Conservation (phyloP, 2,888 invertebrate species). For the Acronicta leporina region DNA sequence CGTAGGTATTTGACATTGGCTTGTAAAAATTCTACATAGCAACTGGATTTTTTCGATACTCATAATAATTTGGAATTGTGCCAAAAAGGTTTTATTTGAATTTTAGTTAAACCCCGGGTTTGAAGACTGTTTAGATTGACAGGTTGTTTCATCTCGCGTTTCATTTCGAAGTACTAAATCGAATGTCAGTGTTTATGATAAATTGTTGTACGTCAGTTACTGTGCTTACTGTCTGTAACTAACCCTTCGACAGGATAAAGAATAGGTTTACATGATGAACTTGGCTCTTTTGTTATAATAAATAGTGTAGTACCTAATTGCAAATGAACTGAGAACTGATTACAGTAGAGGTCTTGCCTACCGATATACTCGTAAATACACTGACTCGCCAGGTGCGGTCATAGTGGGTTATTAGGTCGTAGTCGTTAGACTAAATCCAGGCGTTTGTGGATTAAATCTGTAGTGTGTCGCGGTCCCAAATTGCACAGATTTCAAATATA, state of each 20-base stretch:
- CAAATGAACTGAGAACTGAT: not conserved
- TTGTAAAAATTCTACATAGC: slow-evolving; percentile 48
- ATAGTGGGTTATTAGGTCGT: not conserved
- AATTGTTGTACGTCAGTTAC: slow-evolving; percentile 16
- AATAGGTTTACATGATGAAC: slow-evolving; percentile 7
- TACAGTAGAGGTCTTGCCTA: too few relatives aligned
- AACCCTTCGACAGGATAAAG: not conserved
- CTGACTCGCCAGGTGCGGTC: too few relatives aligned
- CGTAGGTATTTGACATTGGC: slow-evolving; percentile 52
- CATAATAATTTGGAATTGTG: slow-evolving; percentile 30
- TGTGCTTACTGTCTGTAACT: not conserved
- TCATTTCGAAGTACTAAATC: slow-evolving; percentile 27
- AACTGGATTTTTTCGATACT: slow-evolving; percentile 22
- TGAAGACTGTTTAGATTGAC: slow-evolving; percentile 30
- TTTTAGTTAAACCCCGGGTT: slow-evolving; percentile 3
- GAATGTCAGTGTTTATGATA: slow-evolving; percentile 28
- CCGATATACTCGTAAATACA: too few relatives aligned
- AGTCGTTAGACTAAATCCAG: not conserved
- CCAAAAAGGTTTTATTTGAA: slow-evolving; percentile 30
- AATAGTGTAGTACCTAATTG: slow-evolving; percentile 1
- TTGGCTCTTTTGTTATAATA: not conserved
- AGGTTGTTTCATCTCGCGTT: slow-evolving; percentile 31
- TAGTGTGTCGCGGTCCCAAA: too few relatives aligned
- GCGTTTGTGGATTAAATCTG: too few relatives aligned
- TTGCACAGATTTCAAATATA: too few relatives aligned